Percentiles rank a stretch among this genome's conserved stretches.
phyloP scores from a whole-genome alignment of 2,113 vertebrate species.

The Ictalurus punctatus region DNA sequence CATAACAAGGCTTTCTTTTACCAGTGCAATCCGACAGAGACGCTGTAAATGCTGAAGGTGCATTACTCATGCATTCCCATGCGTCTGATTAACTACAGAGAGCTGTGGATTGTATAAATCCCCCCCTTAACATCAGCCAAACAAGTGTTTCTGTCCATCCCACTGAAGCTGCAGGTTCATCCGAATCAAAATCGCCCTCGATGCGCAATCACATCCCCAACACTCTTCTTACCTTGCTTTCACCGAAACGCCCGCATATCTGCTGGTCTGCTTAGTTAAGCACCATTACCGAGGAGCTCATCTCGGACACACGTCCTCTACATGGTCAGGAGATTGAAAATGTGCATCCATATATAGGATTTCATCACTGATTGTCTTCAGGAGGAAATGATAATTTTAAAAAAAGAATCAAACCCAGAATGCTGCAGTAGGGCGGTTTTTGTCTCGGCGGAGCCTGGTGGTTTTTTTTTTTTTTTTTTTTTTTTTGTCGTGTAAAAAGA shows the following conservation, averaged over 20 bases:
- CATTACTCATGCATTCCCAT: constrained; percentile 14
- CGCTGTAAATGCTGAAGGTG: not conserved
- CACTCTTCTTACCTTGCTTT: constrained; percentile 32
- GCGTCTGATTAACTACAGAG: not conserved
- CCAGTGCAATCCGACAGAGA: not conserved
- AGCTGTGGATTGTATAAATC: not conserved
- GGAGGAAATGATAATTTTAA: constrained; percentile 56
- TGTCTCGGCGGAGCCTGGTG: not conserved
- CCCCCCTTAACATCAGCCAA: not conserved
- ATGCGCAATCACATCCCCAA: constrained; percentile 24
- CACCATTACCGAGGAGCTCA: constrained; percentile 11
- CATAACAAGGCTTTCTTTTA: not conserved
- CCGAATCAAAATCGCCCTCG: not conserved
- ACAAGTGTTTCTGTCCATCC: not conserved
- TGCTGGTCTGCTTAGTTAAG: constrained; percentile 26
- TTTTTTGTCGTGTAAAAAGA: constrained; percentile 3
- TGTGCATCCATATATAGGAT: not conserved
- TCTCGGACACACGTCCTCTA: constrained; percentile 7
- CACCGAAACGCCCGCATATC: constrained; percentile 17
- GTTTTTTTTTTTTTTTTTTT: no score
- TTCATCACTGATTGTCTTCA: constrained; percentile 9
- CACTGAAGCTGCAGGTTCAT: not conserved
- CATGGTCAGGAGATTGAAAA: constrained; percentile 24
- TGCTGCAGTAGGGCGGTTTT: constrained; percentile 74
- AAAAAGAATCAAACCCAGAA: constrained; percentile 18